A percentile compares a stretch with the other conserved stretches of the same genome.
These are phyloP conservation scores for Conus ventricosus DNA, from an alignment of 1,140 invertebrate species.

Conservation along the genomic window DNA sequence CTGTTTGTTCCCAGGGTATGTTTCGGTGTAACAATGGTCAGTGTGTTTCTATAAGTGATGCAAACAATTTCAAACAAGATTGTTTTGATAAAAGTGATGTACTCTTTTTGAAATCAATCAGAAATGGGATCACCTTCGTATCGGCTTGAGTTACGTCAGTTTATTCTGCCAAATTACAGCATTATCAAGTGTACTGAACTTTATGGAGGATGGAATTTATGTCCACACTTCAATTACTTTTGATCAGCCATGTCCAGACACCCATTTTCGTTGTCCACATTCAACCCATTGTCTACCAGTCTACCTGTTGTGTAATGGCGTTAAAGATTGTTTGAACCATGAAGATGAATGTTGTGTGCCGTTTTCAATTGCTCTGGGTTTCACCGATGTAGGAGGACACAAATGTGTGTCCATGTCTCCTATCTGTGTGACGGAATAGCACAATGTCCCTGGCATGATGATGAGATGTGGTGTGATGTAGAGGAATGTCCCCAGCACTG, in stretches of 20 bases:
- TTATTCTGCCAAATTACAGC: too few relatives aligned
- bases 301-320: slow-evolving; percentile 14
- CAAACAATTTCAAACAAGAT: neutral
- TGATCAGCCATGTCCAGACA: slow-evolving; percentile 10
- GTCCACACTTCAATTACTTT: neutral
- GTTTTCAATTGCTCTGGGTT: slow-evolving; percentile 30
- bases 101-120: too few relatives aligned
- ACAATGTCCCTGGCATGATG: slow-evolving; percentile 38
- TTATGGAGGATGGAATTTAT: neutral
- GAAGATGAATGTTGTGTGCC: slow-evolving; percentile 2
- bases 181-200: neutral
- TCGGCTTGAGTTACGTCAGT: too few relatives aligned
- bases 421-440: slow-evolving; percentile 23
- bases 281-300: neutral
- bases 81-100: slow-evolving; percentile 7
- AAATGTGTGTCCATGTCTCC: slow-evolving; percentile 19
- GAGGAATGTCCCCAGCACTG: slow-evolving; percentile 47
- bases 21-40: slow-evolving; percentile 8
- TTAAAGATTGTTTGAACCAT: neutral
- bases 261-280: slow-evolving; percentile 9
- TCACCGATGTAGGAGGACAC: slow-evolving; percentile 22
- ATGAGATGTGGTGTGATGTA: slow-evolving; percentile 35
- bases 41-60: neutral
- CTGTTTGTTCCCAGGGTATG: neutral
- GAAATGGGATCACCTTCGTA: too few relatives aligned